Base-by-base conservation (phyloP, 2,888 invertebrate genomes). In the Dryococelus australis region DNA sequence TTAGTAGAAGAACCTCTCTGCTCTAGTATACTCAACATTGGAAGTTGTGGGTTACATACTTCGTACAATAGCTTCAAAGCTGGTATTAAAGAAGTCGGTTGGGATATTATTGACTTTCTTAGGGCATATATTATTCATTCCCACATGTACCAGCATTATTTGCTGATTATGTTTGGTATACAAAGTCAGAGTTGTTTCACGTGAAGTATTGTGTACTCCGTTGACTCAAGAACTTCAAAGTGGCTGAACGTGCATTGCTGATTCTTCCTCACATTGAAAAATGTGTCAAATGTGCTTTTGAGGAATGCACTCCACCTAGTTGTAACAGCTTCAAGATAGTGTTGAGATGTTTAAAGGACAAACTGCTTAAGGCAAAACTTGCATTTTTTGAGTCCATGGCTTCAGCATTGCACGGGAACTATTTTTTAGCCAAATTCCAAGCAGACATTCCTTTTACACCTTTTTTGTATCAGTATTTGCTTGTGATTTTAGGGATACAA, bases 41-140 rank as follows among this genome's bases (percentile, higher is more conserved):
- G 65, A 65, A 65, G 65, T 65, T 65, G 65, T 24, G 24, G 65
- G 65, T 65, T 65, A 65, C 65, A 65, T 65, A 65, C 65, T 65
- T 65, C 16, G 20, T 16, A 65, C 24, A 65, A 65, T 65, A 65
- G 13, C 16, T 65, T 65, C 65, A 65, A 65, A 65, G 20, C 65
- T 65, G 65, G 20, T 65, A 65, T 65, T 65, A 65, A 65, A 65
- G 65, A 8, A 65, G 16, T 16, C 5, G 65, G 65, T 24, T 65
- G 65, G 65, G 65, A 65, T 65, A 16, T 65, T 65, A 16, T 65
- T 5, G 13, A 65, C 5, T 65, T 16, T 20, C 65, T 65, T 5
- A 16, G 65, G 20, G 65, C 65, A 65, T 47, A n/a, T n/a, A n/a
- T n/a, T n/a, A n/a, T n/a, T n/a, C 16, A 16, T 65, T 65, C 24